A percentile compares a stretch with the other conserved stretches of the same genome.
Conservation (phyloP, 1,140 invertebrate genomes). For the Holcopasites calliopsidis region DNA sequence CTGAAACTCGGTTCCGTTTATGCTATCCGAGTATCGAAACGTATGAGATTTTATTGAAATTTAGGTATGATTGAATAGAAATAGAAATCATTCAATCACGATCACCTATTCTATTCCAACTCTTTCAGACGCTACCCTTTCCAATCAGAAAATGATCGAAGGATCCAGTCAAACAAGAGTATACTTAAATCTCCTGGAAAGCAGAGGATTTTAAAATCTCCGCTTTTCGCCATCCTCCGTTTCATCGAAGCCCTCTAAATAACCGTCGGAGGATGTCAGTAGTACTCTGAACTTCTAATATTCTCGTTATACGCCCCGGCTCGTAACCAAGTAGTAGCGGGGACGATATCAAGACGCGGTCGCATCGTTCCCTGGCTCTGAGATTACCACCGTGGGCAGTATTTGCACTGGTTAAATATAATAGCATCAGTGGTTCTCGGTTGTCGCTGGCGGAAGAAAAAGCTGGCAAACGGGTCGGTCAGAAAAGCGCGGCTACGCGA, state of each 20-base stretch:
- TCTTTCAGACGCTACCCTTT: too few species aligned
- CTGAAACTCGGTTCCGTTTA: too few species aligned
- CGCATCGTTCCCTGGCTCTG: background rate
- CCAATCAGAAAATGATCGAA: background rate
- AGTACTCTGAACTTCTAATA: slow-evolving; percentile 8
- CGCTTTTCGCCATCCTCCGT: background rate
- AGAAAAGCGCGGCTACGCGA: background rate
- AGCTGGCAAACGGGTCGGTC: background rate
- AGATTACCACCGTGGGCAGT: slow-evolving; percentile 27
- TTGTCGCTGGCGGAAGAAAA: background rate
- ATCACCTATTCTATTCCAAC: background rate
- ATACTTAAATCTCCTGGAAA: background rate
- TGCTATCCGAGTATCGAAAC: too few species aligned
- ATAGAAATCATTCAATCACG: background rate
- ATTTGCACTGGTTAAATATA: slow-evolving; percentile 55
- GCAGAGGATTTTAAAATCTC: background rate
- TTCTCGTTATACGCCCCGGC: background rate
- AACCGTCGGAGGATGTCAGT: too few species aligned
- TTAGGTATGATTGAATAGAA: too few species aligned
- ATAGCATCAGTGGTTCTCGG: slow-evolving; percentile 48
- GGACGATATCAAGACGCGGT: background rate
- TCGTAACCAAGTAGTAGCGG: slow-evolving; percentile 25
- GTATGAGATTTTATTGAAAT: too few species aligned
- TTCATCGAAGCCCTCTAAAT: background rate
- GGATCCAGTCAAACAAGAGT: background rate